A percentile compares a stretch with the other conserved stretches of the same genome.
Conservation (phyloP, 2,113 vertebrate species). For the Xyrauchen texanus region DNA sequence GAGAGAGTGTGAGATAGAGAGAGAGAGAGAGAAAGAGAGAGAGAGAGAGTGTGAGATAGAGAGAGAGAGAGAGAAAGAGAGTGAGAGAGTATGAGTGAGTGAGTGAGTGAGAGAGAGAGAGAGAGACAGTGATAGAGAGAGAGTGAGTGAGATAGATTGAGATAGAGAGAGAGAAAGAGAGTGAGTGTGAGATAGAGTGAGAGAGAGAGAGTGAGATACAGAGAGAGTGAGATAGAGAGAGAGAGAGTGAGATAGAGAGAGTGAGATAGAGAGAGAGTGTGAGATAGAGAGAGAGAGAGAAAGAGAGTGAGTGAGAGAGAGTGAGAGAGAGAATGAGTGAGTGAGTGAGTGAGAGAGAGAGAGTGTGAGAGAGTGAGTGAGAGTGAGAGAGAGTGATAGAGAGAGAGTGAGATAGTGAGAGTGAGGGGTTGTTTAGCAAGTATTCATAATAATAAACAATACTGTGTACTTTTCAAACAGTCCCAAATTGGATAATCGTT, state of each 20-base stretch:
- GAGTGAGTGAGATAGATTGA: slow-evolving; percentile 49
- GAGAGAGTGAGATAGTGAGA: slow-evolving; percentile 8
- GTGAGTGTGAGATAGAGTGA: no score
- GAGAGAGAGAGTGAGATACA: slow-evolving; percentile 50
- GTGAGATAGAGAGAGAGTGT: slow-evolving; percentile 51
- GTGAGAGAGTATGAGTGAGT: slow-evolving; percentile 44
- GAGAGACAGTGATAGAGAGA: slow-evolving; percentile 39
- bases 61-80: slow-evolving; percentile 53
- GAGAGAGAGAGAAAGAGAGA: slow-evolving; percentile 56
- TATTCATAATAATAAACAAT: slow-evolving; percentile 39
- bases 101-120: slow-evolving; percentile 2
- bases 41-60: no score
- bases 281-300: slow-evolving; percentile 47
- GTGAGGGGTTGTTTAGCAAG: slow-evolving; percentile 54
- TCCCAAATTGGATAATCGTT: slow-evolving; percentile 41
- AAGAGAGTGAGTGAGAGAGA: slow-evolving; percentile 5
- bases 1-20: slow-evolving; percentile 43
- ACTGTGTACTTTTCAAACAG: slow-evolving; percentile 28
- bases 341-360: slow-evolving; percentile 44
- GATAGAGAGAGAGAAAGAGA: slow-evolving; percentile 38
- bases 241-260: slow-evolving; percentile 6
- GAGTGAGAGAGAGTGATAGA: slow-evolving; percentile 51
- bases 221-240: no score
- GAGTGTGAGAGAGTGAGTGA: no score
- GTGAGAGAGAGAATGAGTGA: no score